Evolutionary conservation across 2,888 invertebrate genomes (phyloP).

Genomic region (Lamellibrachia satsuma): DNA sequence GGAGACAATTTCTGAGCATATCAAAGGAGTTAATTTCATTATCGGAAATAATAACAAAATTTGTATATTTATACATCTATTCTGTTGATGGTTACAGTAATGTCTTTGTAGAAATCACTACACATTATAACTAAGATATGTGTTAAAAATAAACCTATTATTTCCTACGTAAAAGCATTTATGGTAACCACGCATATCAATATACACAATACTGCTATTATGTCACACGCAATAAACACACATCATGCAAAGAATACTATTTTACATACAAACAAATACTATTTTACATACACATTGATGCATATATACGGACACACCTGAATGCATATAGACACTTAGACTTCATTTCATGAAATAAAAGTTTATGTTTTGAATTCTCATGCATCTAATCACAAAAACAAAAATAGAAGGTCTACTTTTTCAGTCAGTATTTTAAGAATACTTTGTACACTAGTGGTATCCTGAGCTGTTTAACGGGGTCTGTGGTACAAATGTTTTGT

Average conservation of each 20-base stretch:
- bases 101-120: background rate
- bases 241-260: background rate
- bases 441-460: background rate
- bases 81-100: background rate
- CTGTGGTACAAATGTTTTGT: no score
- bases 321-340: background rate
- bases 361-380: no score
- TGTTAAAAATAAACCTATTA: background rate
- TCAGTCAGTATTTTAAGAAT: background rate
- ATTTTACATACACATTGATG: background rate
- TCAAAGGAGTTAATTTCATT: background rate
- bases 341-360: no score
- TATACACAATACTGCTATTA: background rate
- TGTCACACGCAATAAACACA: background rate
- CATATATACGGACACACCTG: background rate
- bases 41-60: background rate
- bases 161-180: background rate
- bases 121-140: background rate
- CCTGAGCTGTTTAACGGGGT: background rate
- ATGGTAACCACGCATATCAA: background rate
- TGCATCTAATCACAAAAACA: background rate
- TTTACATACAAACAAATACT: background rate
- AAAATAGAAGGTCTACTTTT: background rate
- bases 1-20: background rate
- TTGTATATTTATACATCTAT: background rate